Percentiles rank a stretch among this genome's conserved stretches.
These are phyloP conservation scores for Hypanus sabinus DNA, from an alignment of 2,113 vertebrate genomes.

Conservation along the genomic window DNA sequence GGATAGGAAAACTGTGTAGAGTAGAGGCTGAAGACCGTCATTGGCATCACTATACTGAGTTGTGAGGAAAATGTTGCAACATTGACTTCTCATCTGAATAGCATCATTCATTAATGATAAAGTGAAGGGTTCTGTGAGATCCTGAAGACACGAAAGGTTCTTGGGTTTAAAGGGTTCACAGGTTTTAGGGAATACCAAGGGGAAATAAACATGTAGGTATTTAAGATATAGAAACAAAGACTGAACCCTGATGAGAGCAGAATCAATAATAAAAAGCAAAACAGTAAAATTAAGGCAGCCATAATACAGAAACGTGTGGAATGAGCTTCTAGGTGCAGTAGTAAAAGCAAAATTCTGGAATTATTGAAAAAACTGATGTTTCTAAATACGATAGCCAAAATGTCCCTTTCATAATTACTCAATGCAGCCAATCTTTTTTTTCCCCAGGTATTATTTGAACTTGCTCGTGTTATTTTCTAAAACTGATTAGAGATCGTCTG, in stretches of 20 bases:
- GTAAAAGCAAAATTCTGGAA: background rate
- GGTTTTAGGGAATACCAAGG: background rate
- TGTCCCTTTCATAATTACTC: background rate
- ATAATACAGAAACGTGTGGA: background rate
- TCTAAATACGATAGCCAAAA: background rate
- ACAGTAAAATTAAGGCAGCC: background rate
- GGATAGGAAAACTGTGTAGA: background rate
- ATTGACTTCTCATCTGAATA: background rate
- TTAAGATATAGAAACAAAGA: background rate
- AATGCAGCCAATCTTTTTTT: background rate
- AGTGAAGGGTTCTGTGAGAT: background rate
- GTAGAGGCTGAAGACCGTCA: background rate
- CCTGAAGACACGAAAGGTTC: background rate
- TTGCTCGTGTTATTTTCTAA: conserved; percentile 76
- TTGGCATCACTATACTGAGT: background rate
- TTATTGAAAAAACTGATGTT: background rate
- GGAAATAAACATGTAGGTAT: background rate
- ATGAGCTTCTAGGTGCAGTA: background rate
- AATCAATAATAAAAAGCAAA: background rate
- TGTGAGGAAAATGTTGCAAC: background rate
- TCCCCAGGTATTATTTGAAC: conserved; percentile 80
- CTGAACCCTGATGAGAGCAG: background rate
- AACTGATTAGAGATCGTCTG: background rate
- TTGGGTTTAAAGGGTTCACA: background rate
- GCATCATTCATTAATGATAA: background rate